Percentiles rank a stretch among this genome's conserved stretches.
phyloP scores from a whole-genome alignment of 2,797 vertebrate species.

The Pseudotriccus pelzelni region DNA sequence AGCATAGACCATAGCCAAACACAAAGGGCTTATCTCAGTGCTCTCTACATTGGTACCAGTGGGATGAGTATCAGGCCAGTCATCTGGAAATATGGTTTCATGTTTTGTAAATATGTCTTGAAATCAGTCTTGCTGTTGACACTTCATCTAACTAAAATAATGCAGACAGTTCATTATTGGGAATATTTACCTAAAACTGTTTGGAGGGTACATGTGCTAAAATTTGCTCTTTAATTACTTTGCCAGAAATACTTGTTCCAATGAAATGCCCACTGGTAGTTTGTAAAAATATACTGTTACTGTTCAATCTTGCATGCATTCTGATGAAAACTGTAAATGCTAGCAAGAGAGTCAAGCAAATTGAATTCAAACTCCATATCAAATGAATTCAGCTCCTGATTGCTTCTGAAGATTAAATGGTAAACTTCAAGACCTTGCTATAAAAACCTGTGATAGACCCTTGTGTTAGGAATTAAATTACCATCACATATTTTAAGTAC shows the following conservation, averaged over 20 bases:
- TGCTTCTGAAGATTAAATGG: slow-evolving; percentile 15
- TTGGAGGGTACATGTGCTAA: not conserved
- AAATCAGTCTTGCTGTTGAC: not conserved
- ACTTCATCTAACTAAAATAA: slow-evolving; percentile 4
- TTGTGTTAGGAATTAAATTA: not conserved
- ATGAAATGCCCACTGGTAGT: not conserved
- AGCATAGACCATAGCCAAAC: not conserved
- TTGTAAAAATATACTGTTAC: slow-evolving; percentile 18
- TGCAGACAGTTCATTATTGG: slow-evolving; percentile 33
- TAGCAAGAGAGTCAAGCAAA: slow-evolving; percentile 22
- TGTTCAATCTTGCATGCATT: slow-evolving; percentile 1
- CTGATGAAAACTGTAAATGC: slow-evolving; percentile 21
- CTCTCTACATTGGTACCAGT: not conserved
- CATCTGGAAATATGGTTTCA: not conserved
- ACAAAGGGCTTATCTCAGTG: not conserved
- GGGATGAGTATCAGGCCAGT: not conserved
- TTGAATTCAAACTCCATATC: slow-evolving; percentile 30
- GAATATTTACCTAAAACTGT: slow-evolving; percentile 6
- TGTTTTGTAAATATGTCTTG: not conserved
- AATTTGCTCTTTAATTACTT: slow-evolving; percentile 47
- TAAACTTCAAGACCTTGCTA: not conserved
- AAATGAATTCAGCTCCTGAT: slow-evolving; percentile 35
- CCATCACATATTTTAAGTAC: not conserved
- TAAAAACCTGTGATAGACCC: not conserved
- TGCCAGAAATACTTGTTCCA: not conserved